Conservation (phyloP, 2,797 vertebrate genomes). For the Pelodytes ibericus region DNA sequence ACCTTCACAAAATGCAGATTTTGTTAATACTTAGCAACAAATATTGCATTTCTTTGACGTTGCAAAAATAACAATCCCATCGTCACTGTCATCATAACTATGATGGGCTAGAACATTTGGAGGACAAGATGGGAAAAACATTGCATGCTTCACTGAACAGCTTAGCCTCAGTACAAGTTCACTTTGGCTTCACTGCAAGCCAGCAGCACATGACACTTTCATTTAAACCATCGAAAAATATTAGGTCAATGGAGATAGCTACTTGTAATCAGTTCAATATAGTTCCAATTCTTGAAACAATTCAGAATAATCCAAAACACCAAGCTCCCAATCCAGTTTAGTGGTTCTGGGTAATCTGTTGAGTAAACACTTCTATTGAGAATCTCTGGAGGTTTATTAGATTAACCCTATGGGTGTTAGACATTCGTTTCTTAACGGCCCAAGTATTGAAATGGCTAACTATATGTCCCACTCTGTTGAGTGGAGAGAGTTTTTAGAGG, state of each 20-base stretch:
- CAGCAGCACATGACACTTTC: conserved; percentile 21
- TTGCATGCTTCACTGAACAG: conserved; percentile 24
- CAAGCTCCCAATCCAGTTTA: not conserved
- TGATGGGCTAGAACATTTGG: conserved; percentile 21
- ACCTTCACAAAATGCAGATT: too few species aligned
- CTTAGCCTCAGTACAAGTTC: conserved; percentile 16
- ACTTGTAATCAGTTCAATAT: not conserved
- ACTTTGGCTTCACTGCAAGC: conserved; percentile 28
- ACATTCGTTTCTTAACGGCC: too few species aligned
- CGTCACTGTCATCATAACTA: not conserved
- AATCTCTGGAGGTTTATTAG: not conserved
- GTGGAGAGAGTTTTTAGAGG: too few species aligned
- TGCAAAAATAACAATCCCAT: not conserved
- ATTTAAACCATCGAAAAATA: not conserved
- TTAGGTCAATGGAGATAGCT: not conserved
- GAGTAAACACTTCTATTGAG: not conserved
- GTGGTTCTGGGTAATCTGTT: not conserved
- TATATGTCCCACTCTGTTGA: too few species aligned
- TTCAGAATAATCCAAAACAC: not conserved
- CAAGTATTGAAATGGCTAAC: too few species aligned
- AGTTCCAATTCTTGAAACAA: not conserved
- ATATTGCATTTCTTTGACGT: not conserved
- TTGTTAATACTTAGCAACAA: too few species aligned
- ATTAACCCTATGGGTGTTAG: too few species aligned
- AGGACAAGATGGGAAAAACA: conserved; percentile 17